Evolutionary conservation across 2,888 invertebrate genomes (phyloP).

Genomic region (Thymelicus acteon): DNA sequence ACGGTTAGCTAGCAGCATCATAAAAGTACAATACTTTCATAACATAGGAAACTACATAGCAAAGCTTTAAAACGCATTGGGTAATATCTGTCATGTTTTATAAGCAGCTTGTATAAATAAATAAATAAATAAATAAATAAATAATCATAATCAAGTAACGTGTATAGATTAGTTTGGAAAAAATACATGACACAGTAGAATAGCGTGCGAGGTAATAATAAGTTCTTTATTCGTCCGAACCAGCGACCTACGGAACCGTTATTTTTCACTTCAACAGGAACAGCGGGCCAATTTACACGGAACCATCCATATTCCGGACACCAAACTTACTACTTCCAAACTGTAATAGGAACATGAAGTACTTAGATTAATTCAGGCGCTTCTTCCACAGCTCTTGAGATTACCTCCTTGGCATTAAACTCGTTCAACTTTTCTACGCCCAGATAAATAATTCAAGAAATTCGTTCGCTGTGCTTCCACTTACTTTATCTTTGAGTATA

Average conservation of each 20-base stretch:
- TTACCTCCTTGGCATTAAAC: constrained; percentile 46
- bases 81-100: too few relatives aligned
- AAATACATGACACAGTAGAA: too few relatives aligned
- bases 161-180: too few relatives aligned
- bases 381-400: constrained; percentile 39
- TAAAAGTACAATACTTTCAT: too few relatives aligned
- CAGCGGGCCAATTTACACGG: constrained; percentile 10
- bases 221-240: neutral
- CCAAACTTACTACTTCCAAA: constrained; percentile 33
- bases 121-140: too few relatives aligned
- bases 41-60: too few relatives aligned
- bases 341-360: constrained; percentile 39
- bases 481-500: neutral
- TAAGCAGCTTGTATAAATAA: too few relatives aligned
- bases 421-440: constrained; percentile 47
- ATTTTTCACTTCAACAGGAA: constrained; percentile 8
- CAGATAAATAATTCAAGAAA: constrained; percentile 58
- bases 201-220: too few relatives aligned
- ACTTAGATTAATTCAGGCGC: constrained; percentile 39
- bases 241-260: neutral
- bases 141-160: too few relatives aligned
- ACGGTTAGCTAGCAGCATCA: too few relatives aligned
- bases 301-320: constrained; percentile 19
- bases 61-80: too few relatives aligned
- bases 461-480: neutral